Evolutionary conservation across 1,140 invertebrate species (phyloP).

Genomic region (Pteromalus puparum): DNA sequence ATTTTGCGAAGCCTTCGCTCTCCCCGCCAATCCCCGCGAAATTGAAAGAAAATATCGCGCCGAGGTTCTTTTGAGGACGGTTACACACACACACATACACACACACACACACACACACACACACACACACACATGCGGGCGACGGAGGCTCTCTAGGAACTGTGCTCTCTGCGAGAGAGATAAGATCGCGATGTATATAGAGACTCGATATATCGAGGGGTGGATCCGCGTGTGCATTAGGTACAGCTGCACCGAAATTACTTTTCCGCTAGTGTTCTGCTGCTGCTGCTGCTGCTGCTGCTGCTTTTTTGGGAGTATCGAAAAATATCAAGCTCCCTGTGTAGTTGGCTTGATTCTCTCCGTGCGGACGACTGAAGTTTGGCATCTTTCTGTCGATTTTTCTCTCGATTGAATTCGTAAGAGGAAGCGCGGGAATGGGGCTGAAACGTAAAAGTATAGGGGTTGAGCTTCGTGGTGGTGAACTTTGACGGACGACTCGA

Average conservation of each 20-base stretch:
- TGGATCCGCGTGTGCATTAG: not conserved
- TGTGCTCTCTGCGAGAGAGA: slow-evolving; percentile 16
- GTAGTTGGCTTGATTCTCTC: slow-evolving; percentile 24
- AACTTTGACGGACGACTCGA: not conserved
- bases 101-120: not conserved
- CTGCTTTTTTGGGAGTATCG: slow-evolving; percentile 39
- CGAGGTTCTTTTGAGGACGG: slow-evolving; percentile 38
- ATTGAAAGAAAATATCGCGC: slow-evolving; percentile 69
- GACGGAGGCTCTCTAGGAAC: not conserved
- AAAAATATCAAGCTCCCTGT: slow-evolving; percentile 33
- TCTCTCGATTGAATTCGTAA: slow-evolving; percentile 25
- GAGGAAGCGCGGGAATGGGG: not conserved
- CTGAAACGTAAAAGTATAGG: too few species aligned
- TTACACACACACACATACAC: not conserved
- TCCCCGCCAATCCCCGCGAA: slow-evolving; percentile 50
- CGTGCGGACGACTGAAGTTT: not conserved
- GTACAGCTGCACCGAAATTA: slow-evolving; percentile 46
- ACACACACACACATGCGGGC: not conserved
- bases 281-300: not conserved
- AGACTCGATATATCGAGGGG: slow-evolving; percentile 12
- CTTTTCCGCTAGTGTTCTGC: slow-evolving; percentile 41
- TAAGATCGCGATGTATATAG: slow-evolving; percentile 42
- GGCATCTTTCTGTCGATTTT: not conserved
- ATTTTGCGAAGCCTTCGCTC: slow-evolving; percentile 31
- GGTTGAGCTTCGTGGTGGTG: not conserved